Conservation (phyloP, 1,140 invertebrate species). For the Sesamia nonagrioides region DNA sequence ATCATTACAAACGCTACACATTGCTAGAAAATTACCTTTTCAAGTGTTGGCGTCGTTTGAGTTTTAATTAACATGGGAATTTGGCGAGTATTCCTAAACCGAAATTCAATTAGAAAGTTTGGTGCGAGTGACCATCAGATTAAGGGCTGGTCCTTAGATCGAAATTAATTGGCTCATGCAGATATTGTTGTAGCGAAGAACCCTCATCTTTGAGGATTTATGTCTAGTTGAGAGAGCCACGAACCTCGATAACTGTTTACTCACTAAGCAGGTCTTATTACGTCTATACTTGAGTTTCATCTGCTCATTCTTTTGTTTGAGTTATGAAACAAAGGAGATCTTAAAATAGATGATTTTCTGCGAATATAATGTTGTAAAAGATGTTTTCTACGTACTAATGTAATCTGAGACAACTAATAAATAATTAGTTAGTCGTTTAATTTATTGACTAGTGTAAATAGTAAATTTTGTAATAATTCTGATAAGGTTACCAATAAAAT, state of each 20-base stretch:
- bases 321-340: not conserved
- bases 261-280: constrained; percentile 23
- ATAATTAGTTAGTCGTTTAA: too few species aligned
- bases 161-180: constrained; percentile 86
- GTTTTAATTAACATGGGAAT: constrained; percentile 60
- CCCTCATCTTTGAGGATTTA: constrained; percentile 84
- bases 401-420: too few species aligned
- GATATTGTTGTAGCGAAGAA: constrained; percentile 80
- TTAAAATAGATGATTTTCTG: too few species aligned
- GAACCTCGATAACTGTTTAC: constrained; percentile 59
- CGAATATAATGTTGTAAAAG: too few species aligned
- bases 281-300: constrained; percentile 11
- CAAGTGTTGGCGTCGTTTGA: constrained; percentile 45
- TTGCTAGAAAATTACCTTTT: constrained; percentile 16
- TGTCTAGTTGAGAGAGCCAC: constrained; percentile 67
- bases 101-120: constrained; percentile 87
- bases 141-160: constrained; percentile 80
- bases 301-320: not conserved
- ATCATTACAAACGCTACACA: too few species aligned
- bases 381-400: too few species aligned
- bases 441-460: too few species aligned
- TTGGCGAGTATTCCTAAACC: constrained; percentile 79
- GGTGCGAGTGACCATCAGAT: constrained; percentile 86
- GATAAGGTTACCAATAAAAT: too few species aligned
- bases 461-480: too few species aligned